These are phyloP conservation scores for Tuberolachnus salignus DNA, from an alignment of 2,888 invertebrate genomes.

Conservation along the genomic window DNA sequence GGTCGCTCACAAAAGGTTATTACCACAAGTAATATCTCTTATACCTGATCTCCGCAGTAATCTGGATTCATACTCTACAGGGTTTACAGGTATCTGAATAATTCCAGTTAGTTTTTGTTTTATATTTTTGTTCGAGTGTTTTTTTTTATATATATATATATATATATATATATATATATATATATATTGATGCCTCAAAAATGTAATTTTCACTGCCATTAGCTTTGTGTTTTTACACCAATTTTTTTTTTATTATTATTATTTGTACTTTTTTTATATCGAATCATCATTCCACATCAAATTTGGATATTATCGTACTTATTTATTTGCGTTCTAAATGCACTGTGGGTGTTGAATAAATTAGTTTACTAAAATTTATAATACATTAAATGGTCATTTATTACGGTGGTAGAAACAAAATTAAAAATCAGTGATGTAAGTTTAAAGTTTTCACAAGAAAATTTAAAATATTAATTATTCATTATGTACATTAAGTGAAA, in stretches of 20 bases:
- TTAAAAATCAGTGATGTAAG: too few species aligned
- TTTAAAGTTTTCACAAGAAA: too few species aligned
- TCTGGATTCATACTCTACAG: constrained; percentile 61
- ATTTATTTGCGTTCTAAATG: too few species aligned
- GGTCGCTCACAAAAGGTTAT: constrained; percentile 82
- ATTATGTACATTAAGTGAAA: too few species aligned
- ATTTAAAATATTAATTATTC: too few species aligned
- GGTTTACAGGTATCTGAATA: constrained; percentile 57
- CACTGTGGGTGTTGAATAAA: too few species aligned
- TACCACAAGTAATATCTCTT: constrained; percentile 82
- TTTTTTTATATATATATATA: too few species aligned
- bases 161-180: too few species aligned
- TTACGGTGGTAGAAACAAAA: too few species aligned
- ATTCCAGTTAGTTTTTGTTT: constrained; percentile 38
- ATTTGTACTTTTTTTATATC: background rate
- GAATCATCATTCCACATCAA: background rate
- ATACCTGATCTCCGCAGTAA: constrained; percentile 86
- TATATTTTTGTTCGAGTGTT: constrained; percentile 43
- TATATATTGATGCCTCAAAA: constrained; percentile 16
- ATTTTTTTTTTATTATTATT: too few species aligned
- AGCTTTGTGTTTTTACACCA: constrained; percentile 48
- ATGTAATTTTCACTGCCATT: constrained; percentile 35
- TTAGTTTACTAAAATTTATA: too few species aligned
- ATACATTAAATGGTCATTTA: too few species aligned
- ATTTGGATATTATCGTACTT: background rate